Evolutionary conservation across 2,797 vertebrate species (phyloP).

Genomic region (Tolypeutes matacus): DNA sequence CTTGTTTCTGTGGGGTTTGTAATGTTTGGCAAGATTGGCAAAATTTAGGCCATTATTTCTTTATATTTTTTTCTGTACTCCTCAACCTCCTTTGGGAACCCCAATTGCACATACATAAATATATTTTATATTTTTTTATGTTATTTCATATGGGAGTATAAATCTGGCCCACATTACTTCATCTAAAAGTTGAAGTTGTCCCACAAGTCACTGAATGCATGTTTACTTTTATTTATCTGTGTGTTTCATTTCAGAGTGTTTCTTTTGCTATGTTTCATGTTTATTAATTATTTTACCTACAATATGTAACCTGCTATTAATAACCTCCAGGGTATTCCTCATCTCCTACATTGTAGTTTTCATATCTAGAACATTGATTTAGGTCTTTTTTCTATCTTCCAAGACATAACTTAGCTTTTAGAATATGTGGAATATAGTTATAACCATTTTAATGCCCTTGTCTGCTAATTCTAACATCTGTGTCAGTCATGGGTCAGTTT

Average conservation of each 20-base stretch:
- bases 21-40: neutral
- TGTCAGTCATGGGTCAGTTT: neutral
- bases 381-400: neutral
- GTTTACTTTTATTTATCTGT: neutral
- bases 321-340: neutral
- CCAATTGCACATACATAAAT: neutral
- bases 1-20: neutral
- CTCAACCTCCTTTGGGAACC: neutral
- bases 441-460: neutral
- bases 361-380: neutral
- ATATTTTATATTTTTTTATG: neutral
- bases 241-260: neutral
- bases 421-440: too few relatives aligned
- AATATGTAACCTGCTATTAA: neutral
- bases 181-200: neutral
- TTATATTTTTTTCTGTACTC: neutral
- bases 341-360: neutral
- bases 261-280: neutral
- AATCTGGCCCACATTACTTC: neutral
- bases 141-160: neutral
- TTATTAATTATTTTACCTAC: conserved; percentile 10
- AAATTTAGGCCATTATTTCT: neutral
- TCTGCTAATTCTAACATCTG: neutral
- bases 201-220: neutral
- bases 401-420: too few relatives aligned